Percentiles rank a stretch among this genome's conserved stretches.
phyloP scores from a whole-genome alignment of 2,888 invertebrate genomes.

The Tenthredo amoena region DNA sequence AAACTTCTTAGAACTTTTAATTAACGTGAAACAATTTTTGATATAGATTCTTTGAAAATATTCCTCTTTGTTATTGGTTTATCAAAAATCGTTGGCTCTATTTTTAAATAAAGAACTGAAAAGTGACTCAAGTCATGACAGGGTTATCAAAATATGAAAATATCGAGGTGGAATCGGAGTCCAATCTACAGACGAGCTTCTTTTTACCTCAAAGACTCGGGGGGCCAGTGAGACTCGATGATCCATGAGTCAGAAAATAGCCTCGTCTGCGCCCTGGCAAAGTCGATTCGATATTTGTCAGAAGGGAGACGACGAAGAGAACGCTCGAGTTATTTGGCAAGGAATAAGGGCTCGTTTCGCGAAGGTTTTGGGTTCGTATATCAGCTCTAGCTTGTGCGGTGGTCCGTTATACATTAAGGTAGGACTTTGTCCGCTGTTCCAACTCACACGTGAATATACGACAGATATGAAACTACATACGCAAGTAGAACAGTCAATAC shows the following conservation, averaged over 20 bases:
- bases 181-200: not conserved
- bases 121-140: not conserved
- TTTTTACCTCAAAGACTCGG: not conserved
- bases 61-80: too few species aligned
- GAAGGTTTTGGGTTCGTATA: conserved; percentile 10
- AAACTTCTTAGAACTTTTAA: too few species aligned
- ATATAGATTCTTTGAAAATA: too few species aligned
- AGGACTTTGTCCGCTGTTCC: not conserved
- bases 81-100: too few species aligned
- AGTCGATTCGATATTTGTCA: conserved; percentile 33
- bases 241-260: conserved; percentile 26
- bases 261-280: not conserved
- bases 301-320: not conserved
- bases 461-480: not conserved
- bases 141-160: not conserved
- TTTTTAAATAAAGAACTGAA: not conserved
- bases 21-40: too few species aligned
- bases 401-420: conserved; percentile 8
- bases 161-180: not conserved
- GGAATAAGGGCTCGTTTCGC: conserved; percentile 10
- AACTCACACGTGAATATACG: not conserved
- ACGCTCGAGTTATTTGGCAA: conserved; percentile 15
- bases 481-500: not conserved
- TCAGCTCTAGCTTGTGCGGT: not conserved
- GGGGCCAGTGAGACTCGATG: not conserved